Percentiles rank a stretch among this genome's conserved stretches.
phyloP scores from a whole-genome alignment of 2,888 invertebrate species.

The Limnephilus lunatus region DNA sequence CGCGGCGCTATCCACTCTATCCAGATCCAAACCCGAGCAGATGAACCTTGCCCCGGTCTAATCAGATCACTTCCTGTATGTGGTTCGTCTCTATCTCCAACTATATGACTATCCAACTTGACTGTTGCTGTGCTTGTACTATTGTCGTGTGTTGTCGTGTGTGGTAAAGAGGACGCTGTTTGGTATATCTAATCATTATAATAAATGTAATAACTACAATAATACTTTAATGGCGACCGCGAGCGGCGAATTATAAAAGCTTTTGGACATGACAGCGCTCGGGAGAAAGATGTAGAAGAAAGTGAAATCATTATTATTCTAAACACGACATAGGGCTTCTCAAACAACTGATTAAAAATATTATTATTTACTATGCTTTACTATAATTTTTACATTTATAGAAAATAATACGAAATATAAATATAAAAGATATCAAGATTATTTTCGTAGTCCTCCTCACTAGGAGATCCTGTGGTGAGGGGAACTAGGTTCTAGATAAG shows the following conservation, averaged over 20 bases:
- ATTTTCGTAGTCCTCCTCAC: too few relatives aligned
- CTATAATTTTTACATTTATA: too few relatives aligned
- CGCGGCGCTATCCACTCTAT: not conserved
- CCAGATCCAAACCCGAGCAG: not conserved
- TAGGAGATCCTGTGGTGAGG: too few relatives aligned
- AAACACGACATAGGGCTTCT: constrained; percentile 6
- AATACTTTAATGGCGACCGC: not conserved
- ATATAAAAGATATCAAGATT: too few relatives aligned
- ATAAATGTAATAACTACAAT: constrained; percentile 22
- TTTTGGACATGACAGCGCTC: not conserved
- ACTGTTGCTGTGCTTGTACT: not conserved
- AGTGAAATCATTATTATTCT: constrained; percentile 29
- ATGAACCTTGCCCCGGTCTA: not conserved
- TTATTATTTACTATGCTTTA: too few relatives aligned
- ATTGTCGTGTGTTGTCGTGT: not conserved
- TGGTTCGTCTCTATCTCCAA: not conserved
- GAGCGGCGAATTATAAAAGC: not conserved
- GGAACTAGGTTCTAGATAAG: too few relatives aligned
- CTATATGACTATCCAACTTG: not conserved
- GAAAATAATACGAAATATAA: too few relatives aligned
- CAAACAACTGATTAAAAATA: not conserved
- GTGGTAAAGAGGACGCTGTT: not conserved
- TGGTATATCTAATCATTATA: not conserved
- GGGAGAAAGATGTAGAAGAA: constrained; percentile 5
- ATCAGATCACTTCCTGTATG: constrained; percentile 7